Percentiles rank a stretch among this genome's conserved stretches.
These are phyloP conservation scores for Limanda limanda DNA, from an alignment of 2,113 vertebrate genomes.

Conservation along the genomic window DNA sequence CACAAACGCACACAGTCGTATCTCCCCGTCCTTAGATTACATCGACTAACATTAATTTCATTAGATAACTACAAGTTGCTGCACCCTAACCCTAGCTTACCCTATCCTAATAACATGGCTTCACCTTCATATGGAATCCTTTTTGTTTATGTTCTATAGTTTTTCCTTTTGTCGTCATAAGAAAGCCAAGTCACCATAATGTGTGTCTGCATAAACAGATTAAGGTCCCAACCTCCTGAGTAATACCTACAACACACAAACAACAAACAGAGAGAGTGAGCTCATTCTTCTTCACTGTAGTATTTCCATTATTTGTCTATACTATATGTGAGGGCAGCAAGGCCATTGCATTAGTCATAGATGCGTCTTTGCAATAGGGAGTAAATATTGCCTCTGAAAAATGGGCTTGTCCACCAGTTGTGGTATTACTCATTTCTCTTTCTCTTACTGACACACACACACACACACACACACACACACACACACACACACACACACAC, in stretches of 20 bases:
- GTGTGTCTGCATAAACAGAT: neutral
- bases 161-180: neutral
- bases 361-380: neutral
- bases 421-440: neutral
- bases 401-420: neutral
- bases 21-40: neutral
- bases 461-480: too few species aligned
- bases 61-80: neutral
- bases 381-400: conserved; percentile 2
- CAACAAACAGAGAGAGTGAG: neutral
- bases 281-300: conserved; percentile 10
- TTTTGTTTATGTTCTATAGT: neutral
- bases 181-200: neutral
- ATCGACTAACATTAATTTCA: neutral
- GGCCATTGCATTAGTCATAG: conserved; percentile 6
- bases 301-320: neutral
- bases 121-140: neutral
- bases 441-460: neutral
- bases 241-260: neutral
- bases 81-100: neutral
- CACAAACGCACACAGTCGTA: neutral
- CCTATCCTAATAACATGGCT: neutral
- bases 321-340: neutral
- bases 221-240: neutral
- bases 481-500: too few species aligned